Evolutionary conservation across 2,113 vertebrate species (phyloP), one percentile per base, ranked within the genome.

Genomic region (Procavia capensis): DNA sequence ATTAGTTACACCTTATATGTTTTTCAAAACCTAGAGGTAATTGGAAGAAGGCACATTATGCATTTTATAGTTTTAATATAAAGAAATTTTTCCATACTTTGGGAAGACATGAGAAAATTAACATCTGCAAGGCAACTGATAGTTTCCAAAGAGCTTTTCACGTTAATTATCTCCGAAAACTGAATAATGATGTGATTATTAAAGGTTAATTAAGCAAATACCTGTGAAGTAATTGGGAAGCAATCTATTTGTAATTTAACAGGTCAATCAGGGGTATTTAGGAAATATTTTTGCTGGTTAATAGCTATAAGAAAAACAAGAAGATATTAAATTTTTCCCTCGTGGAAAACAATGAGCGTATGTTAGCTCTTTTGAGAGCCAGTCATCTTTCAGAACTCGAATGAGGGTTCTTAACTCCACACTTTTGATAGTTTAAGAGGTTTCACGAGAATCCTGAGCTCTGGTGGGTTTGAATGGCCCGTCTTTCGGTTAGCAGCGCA

Each of bases 141-240:
- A 75, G 82, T 94, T 97, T 97, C 75, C 89, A 93, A 97, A 96
- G 90, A 85, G 93, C 54, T 92, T 95, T 89, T 84, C 91, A 88
- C 94, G 91, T 96, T 97, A 94, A 95, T 97, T 95, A 94, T 91
- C 89, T 96, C 86, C 80, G 96, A 97, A 97, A 96, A 96, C 94
- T 94, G 86, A 97, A 97, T 97, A 97, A 97, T 94, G 96, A 97
- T 95, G 89, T 90, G 91, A 97, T 97, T 97, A 97, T 95, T 97
- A 97, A 97, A 97, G 96, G 95, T 96, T 96, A 97, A 97, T 97
- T 96, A 97, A 96, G 95, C 97, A 97, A 95, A 97, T 97, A 93
- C 91, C 95, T 95, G 97, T 61, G 87, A 96, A 97, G 89, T 97
- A 97, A 97, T 97, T 97, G 97, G 97, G 90, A 97, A n/a, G 89